Percentiles rank a stretch among this genome's conserved stretches.
phyloP scores from a whole-genome alignment of 2,113 vertebrate species.

The Tauraco erythrolophus region DNA sequence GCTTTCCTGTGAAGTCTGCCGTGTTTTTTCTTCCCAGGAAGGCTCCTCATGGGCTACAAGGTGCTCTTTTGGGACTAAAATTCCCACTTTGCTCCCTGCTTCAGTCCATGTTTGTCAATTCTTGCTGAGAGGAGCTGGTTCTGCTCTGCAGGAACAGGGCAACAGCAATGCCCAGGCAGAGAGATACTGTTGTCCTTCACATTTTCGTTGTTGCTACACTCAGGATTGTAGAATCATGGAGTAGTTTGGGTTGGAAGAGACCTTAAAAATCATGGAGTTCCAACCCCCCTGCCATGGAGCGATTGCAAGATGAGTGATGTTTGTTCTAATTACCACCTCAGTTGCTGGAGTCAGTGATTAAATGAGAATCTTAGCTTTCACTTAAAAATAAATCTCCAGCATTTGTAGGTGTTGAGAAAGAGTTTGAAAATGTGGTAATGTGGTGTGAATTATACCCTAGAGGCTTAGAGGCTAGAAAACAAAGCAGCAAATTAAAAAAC shows the following conservation, averaged over 20 bases:
- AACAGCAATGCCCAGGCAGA: background rate
- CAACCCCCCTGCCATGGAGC: too few relatives aligned
- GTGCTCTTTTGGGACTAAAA: background rate
- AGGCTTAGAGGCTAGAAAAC: background rate
- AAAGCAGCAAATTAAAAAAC: background rate
- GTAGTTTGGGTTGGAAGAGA: too few relatives aligned
- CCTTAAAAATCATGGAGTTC: too few relatives aligned
- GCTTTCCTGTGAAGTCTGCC: background rate
- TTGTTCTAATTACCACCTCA: conserved; percentile 1
- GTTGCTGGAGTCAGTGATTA: background rate
- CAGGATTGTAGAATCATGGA: background rate
- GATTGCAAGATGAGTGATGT: background rate
- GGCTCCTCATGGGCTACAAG: background rate
- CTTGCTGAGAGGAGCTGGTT: background rate
- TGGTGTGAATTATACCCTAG: background rate
- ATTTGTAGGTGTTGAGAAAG: conserved; percentile 29
- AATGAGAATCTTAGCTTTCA: conserved; percentile 13
- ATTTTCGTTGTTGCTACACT: background rate
- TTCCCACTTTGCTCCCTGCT: background rate
- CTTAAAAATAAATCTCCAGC: conserved; percentile 18
- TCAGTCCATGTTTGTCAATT: background rate
- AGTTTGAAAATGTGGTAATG: conserved; percentile 8
- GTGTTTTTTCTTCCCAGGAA: background rate
- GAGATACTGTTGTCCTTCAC: background rate
- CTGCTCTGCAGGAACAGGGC: background rate